Conservation (phyloP, 1,140 invertebrate genomes). For the Achatina immaculata region DNA sequence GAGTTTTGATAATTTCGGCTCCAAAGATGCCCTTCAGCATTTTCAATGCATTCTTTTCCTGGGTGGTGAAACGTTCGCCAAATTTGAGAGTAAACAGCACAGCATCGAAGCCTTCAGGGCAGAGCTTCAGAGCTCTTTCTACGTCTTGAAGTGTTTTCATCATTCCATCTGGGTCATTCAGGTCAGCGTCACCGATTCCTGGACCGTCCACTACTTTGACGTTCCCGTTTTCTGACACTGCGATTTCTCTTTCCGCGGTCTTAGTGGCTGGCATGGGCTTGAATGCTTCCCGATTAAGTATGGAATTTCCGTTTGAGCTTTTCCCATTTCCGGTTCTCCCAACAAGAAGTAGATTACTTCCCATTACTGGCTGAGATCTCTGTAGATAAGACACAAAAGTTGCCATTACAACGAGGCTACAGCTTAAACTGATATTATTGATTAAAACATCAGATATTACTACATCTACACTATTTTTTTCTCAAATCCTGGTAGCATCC, state of each 20-base stretch:
- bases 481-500: too few species aligned
- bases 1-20: not conserved
- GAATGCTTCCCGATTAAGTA: not conserved
- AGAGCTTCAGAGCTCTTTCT: not conserved
- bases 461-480: too few species aligned
- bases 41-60: not conserved
- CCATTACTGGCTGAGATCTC: too few species aligned
- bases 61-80: not conserved
- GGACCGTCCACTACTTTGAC: conserved; percentile 4
- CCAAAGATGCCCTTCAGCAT: not conserved
- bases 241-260: not conserved
- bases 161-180: not conserved
- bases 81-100: conserved; percentile 8
- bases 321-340: conserved; percentile 2
- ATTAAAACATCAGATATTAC: too few species aligned
- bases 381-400: too few species aligned
- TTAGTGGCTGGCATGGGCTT: not conserved
- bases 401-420: too few species aligned
- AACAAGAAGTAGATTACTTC: conserved; percentile 12
- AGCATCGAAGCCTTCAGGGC: not conserved
- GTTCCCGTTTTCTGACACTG: not conserved
- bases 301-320: not conserved
- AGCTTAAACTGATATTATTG: too few species aligned
- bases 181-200: not conserved
- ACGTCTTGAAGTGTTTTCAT: not conserved